Base-by-base conservation (phyloP, 1,140 invertebrate species). In the Diploscapter pachys region DNA sequence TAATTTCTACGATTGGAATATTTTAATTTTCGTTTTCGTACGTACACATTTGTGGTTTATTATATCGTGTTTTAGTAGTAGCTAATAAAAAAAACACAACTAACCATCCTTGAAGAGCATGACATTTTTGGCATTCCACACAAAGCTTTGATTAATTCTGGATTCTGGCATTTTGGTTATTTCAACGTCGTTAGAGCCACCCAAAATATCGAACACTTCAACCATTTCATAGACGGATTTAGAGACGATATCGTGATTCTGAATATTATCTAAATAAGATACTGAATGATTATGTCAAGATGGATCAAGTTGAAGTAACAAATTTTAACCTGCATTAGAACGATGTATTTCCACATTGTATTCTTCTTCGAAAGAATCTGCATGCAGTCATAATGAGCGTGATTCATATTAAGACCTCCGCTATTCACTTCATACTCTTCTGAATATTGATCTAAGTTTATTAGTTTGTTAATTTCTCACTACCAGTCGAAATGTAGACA, bases 171-270 rank as follows among this genome's bases (percentile, higher is more conserved):
- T 57, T 8, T 4, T n/a, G 11, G 3, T 4, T 57, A 56, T 56
- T n/a, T 6, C n/a, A 31, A 69, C 53, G 4, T 69, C 66, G 11
- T 69, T 69, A 9, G 54, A 54, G 48, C 66, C 66, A 3, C 53
- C 66, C 0, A 69, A 8, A 3, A 69, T 31, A 5, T 69, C 66
- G 52, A 69, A 69, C 4, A 69, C 59, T 31, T 57, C 8, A 56
- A 57, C 66, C 3, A 69, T 13, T 31, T 69, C 66, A 56, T 69
- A 69, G 9, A 69, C 66, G 6, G 66, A 69, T 69, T 69, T 69
- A 11, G 53, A 49, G 49, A 69, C 59, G 13, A 69, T 57, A n/a
- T 69, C 66, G 11, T 69, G 53, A 9, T 69, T 55, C n/a, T 69
- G 4, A 69, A 31, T 31, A 31, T 31, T 31, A 31, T 31, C 31